Evolutionary conservation across 2,888 invertebrate species (phyloP).

Genomic region (Dryobotodes eremita): DNA sequence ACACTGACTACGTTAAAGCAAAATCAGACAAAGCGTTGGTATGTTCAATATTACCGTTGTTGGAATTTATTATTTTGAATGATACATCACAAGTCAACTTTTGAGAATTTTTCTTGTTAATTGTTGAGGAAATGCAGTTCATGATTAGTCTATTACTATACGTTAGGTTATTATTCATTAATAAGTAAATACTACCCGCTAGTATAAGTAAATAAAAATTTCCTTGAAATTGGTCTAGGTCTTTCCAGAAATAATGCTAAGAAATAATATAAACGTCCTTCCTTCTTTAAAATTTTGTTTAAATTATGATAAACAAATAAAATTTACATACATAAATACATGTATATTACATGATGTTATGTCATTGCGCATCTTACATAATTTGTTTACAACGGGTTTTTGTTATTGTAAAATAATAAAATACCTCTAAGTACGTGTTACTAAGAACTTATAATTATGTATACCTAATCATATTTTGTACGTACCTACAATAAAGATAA

Average conservation of each 20-base stretch:
- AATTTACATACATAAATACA: constrained; percentile 24
- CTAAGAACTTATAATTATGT: neutral
- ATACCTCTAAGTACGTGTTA: constrained; percentile 7
- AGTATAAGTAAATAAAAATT: neutral
- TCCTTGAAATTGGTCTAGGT: constrained; percentile 12
- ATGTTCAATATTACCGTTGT: neutral
- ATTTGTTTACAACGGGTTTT: constrained; percentile 47
- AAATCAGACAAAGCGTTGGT: too few relatives aligned
- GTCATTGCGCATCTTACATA: constrained; percentile 39
- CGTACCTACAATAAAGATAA: constrained; percentile 21
- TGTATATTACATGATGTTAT: constrained; percentile 7
- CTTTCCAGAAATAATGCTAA: constrained; percentile 25
- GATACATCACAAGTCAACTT: neutral
- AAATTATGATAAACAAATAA: constrained; percentile 38
- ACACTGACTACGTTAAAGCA: neutral
- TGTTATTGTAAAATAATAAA: constrained; percentile 42
- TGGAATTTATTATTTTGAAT: neutral
- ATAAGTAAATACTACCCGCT: neutral
- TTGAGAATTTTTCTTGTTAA: too few relatives aligned
- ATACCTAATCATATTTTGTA: neutral
- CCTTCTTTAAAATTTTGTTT: neutral
- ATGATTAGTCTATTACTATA: neutral
- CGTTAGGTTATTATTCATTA: neutral
- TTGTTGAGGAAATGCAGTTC: neutral
- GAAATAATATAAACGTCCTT: constrained; percentile 29